Conservation (phyloP, 2,113 vertebrate genomes). For the Bufo bufo region DNA sequence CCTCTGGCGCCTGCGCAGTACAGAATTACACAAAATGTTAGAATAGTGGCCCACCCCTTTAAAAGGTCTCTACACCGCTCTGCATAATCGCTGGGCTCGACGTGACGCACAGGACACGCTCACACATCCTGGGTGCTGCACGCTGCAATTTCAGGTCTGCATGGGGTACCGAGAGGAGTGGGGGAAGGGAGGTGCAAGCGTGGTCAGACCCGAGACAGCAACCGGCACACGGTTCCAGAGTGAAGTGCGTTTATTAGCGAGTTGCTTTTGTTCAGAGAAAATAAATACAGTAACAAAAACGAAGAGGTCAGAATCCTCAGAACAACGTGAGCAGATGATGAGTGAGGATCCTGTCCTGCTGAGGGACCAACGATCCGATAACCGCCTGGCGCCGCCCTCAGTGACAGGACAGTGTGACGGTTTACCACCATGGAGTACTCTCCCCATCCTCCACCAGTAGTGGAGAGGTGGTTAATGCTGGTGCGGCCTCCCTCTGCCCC, state of each 20-base stretch:
- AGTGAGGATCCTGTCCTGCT: neutral
- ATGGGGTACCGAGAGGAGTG: no score
- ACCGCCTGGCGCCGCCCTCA: neutral
- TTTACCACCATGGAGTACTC: no score
- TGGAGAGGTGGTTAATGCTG: conserved; percentile 68
- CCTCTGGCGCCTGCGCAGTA: no score
- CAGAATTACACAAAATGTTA: no score
- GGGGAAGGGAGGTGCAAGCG: no score
- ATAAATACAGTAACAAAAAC: conserved; percentile 58
- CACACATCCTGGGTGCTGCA: no score
- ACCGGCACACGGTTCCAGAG: neutral
- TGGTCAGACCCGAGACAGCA: neutral
- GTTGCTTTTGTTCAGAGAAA: conserved; percentile 35
- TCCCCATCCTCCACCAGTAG: neutral
- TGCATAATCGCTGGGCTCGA: no score
- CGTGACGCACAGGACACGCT: no score
- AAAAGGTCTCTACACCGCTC: no score
- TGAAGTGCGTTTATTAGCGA: conserved; percentile 47
- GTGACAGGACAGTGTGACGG: neutral
- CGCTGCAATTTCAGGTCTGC: no score
- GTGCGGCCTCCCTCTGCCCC: conserved; percentile 77
- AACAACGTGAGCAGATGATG: neutral
- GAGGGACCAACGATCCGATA: neutral
- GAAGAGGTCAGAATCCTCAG: neutral
- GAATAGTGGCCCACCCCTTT: no score